These are phyloP conservation scores for Micrastur ruficollis DNA, from an alignment of 2,797 vertebrate genomes.

Conservation along the genomic window DNA sequence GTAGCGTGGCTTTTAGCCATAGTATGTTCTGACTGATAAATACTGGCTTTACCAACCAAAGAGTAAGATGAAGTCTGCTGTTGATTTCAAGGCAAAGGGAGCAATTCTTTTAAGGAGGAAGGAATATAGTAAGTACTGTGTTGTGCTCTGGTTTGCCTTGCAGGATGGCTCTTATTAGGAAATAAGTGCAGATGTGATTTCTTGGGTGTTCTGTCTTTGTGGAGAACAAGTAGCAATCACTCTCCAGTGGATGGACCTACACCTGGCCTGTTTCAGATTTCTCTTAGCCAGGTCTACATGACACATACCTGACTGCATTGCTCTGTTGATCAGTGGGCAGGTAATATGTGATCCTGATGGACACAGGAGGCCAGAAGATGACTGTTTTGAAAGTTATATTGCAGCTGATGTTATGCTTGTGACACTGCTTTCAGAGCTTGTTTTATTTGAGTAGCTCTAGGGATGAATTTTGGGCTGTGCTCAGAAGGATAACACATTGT, in stretches of 20 bases:
- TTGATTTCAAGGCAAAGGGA: background rate
- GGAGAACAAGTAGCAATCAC: background rate
- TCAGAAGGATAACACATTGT: background rate
- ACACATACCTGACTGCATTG: background rate
- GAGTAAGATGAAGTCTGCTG: background rate
- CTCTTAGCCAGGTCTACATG: background rate
- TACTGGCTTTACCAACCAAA: background rate
- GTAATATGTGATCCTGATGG: background rate
- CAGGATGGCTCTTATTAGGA: background rate
- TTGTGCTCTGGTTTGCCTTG: background rate
- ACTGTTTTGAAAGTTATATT: background rate
- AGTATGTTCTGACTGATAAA: background rate
- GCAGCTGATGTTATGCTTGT: background rate
- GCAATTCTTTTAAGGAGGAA: background rate
- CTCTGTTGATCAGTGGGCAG: background rate
- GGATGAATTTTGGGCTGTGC: background rate
- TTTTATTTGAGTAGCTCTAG: background rate
- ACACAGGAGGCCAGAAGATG: background rate
- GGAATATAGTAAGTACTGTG: background rate
- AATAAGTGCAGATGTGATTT: background rate
- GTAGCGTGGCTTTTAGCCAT: background rate
- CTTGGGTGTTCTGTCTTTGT: background rate
- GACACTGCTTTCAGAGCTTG: background rate
- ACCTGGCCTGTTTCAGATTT: background rate
- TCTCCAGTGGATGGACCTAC: background rate